Evolutionary conservation across 1,140 invertebrate species (phyloP).

Genomic region (Probaryconus sp.): DNA sequence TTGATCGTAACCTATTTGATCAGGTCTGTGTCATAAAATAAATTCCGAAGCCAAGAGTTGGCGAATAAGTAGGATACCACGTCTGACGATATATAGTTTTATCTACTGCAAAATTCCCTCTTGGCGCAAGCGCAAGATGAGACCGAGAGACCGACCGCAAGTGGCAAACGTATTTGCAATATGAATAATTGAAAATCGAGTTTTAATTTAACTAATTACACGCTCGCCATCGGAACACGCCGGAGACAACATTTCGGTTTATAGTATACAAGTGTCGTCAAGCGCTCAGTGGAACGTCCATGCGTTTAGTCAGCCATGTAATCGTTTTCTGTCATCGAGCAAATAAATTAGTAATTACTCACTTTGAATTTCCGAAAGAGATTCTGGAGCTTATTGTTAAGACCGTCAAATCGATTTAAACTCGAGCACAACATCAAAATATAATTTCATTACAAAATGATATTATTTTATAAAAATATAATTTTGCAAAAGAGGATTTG

Average conservation of each 20-base stretch:
- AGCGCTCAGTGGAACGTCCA: constrained; percentile 4
- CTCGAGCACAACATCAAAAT: too few relatives aligned
- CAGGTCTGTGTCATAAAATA: constrained; percentile 17
- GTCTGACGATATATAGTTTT: constrained; percentile 16
- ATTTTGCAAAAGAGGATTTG: too few relatives aligned
- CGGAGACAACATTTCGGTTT: neutral
- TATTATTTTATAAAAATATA: too few relatives aligned
- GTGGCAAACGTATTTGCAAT: neutral
- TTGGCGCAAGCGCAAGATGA: too few relatives aligned
- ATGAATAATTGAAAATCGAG: constrained; percentile 18
- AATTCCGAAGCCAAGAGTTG: neutral
- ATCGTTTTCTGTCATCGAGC: neutral
- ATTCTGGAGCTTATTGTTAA: neutral
- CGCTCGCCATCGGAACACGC: neutral
- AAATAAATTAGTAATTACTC: constrained; percentile 12
- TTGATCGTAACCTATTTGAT: constrained; percentile 1
- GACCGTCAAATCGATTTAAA: neutral
- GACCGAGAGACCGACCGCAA: too few relatives aligned
- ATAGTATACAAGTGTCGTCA: neutral
- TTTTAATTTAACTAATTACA: constrained; percentile 27
- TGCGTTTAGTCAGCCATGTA: constrained; percentile 15
- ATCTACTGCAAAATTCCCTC: constrained; percentile 9
- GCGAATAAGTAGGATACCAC: constrained; percentile 3
- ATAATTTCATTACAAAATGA: neutral
- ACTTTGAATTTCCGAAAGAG: neutral